A percentile compares a stretch with the other conserved stretches of the same genome.
These are phyloP conservation scores for Chionomys nivalis DNA, from an alignment of 2,113 vertebrate genomes.

Conservation along the genomic window DNA sequence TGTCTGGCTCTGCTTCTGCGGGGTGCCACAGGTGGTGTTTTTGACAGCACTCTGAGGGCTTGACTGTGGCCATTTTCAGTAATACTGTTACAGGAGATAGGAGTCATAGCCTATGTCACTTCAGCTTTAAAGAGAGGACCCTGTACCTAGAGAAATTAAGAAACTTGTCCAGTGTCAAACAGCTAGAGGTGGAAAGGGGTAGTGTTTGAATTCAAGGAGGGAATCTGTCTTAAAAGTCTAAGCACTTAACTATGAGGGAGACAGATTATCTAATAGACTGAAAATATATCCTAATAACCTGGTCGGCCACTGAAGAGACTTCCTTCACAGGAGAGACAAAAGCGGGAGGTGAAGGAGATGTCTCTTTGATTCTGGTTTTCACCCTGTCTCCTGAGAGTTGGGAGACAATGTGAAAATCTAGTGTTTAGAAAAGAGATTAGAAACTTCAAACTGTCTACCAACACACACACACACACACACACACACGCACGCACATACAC, in stretches of 20 bases:
- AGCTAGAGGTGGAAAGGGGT: background rate
- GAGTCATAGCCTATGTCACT: no score
- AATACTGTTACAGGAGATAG: background rate
- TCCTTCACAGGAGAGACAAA: background rate
- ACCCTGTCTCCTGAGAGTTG: background rate
- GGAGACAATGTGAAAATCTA: background rate
- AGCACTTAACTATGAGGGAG: background rate
- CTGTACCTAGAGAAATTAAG: background rate
- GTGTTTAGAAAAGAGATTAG: background rate
- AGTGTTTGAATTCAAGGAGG: background rate
- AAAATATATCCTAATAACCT: background rate
- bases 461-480: background rate
- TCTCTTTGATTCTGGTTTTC: background rate
- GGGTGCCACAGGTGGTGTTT: background rate
- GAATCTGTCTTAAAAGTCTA: background rate
- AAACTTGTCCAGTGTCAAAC: background rate
- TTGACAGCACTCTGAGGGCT: background rate
- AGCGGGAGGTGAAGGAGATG: background rate
- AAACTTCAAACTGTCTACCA: background rate
- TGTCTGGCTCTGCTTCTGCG: no score
- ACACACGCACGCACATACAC: background rate
- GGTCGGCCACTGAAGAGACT: background rate
- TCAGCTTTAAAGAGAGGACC: background rate
- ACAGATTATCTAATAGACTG: background rate
- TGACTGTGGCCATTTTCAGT: background rate